Conservation (phyloP, 1,140 invertebrate genomes). For the Helicoverpa zea region DNA sequence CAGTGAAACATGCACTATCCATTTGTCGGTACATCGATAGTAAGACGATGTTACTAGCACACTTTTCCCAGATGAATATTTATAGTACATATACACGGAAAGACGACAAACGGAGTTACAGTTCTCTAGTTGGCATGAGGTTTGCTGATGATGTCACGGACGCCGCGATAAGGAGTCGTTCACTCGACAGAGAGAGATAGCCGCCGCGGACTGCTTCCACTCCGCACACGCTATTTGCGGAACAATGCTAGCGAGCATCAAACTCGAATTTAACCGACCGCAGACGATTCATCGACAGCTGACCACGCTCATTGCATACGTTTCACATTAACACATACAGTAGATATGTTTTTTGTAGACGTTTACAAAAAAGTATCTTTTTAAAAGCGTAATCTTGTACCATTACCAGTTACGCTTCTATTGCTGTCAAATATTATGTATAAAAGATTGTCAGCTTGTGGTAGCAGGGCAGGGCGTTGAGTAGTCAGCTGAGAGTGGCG, state of each 20-base stretch:
- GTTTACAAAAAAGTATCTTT: no score
- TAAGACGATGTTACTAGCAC: conserved; percentile 8
- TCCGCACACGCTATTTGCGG: conserved; percentile 69
- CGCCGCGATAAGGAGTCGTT: conserved; percentile 77
- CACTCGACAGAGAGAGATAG: conserved; percentile 68
- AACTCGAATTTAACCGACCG: conserved; percentile 38
- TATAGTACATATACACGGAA: conserved; percentile 37
- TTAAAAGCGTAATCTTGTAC: no score
- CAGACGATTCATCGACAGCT: conserved; percentile 51
- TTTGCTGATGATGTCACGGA: conserved; percentile 71
- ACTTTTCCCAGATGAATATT: conserved; percentile 37
- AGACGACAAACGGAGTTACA: conserved; percentile 48
- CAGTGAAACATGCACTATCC: neutral
- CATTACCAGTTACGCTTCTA: neutral
- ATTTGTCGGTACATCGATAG: neutral
- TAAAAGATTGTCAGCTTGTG: neutral
- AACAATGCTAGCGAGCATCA: conserved; percentile 65
- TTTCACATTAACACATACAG: neutral
- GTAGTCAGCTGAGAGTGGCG: conserved; percentile 27
- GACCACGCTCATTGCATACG: conserved; percentile 33
- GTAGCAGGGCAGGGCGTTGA: neutral
- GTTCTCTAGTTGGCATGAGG: conserved; percentile 60
- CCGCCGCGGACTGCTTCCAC: conserved; percentile 39
- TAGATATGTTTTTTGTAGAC: no score
- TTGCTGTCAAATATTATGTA: neutral